phyloP scores from a whole-genome alignment of 2,797 vertebrate genomes.

The Notolepis coatsorum region DNA sequence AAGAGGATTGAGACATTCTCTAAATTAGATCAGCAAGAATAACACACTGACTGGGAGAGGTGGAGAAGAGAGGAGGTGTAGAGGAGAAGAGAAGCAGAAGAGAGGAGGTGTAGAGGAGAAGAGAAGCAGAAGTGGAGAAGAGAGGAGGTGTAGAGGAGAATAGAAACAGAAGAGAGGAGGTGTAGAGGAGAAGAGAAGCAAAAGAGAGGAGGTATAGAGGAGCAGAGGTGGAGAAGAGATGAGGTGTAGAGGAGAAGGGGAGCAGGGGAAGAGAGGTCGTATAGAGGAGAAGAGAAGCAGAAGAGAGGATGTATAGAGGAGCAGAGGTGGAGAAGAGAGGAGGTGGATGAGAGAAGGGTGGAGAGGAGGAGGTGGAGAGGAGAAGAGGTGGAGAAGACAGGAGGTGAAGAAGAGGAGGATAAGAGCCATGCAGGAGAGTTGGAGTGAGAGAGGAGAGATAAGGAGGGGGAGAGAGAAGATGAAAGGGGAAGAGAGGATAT shows the following conservation, averaged over 20 bases:
- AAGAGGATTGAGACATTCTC: conserved; percentile 93
- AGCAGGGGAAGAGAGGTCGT: neutral
- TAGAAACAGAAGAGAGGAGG: neutral
- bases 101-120: conserved; percentile 35
- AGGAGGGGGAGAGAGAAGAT: neutral
- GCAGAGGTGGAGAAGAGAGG: neutral
- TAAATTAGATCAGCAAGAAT: conserved; percentile 91
- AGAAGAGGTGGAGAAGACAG: neutral
- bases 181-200: neutral
- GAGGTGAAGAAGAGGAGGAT: neutral
- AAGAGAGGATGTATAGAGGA: neutral
- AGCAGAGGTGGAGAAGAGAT: too few relatives aligned
- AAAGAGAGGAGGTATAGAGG: neutral
- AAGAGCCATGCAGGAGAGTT: too few relatives aligned
- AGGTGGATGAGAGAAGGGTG: neutral
- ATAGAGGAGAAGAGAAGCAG: too few relatives aligned
- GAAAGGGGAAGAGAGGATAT: too few relatives aligned
- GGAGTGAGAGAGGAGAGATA: neutral
- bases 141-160: neutral
- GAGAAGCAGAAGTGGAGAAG: neutral
- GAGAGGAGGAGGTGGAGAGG: neutral
- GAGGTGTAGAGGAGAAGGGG: neutral
- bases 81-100: conserved; percentile 1
- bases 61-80: conserved; percentile 17
- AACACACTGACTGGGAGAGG: conserved; percentile 79